Conservation (phyloP, 2,888 invertebrate genomes). For the Lepidochrysops patricia region DNA sequence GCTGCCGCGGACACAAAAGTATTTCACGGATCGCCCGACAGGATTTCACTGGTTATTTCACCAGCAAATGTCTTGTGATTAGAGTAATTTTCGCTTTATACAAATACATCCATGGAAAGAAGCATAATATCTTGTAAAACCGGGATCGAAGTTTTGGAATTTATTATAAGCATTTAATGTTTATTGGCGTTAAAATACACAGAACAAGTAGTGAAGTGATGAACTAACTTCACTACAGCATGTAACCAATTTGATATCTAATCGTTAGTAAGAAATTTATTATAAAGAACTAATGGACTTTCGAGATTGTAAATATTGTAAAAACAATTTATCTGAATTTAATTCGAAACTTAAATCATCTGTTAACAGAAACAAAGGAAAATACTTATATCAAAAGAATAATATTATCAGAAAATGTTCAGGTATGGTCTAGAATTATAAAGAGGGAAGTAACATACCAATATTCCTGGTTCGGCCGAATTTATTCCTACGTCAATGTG, state of each 20-base stretch:
- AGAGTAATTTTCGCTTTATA: neutral
- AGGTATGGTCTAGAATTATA: slow-evolving; percentile 14
- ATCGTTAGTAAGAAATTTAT: no score
- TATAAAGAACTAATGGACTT: no score
- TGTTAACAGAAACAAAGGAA: neutral
- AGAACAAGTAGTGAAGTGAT: no score
- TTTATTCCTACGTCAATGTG: slow-evolving; percentile 26
- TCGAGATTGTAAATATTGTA: no score
- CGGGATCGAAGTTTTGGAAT: neutral
- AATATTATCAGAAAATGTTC: slow-evolving; percentile 2
- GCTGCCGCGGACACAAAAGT: neutral
- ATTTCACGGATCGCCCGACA: slow-evolving; percentile 4
- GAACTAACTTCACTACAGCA: no score
- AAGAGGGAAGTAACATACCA: slow-evolving; percentile 19
- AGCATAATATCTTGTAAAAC: neutral
- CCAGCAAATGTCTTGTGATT: slow-evolving; percentile 2
- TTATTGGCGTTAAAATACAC: no score
- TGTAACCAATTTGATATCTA: no score
- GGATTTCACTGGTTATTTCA: slow-evolving; percentile 8
- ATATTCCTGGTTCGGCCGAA: slow-evolving; percentile 19
- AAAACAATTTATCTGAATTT: no score
- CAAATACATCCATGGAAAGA: neutral
- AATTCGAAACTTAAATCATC: neutral
- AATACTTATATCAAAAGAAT: slow-evolving; percentile 4
- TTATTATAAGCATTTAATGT: no score